Percentiles rank a stretch among this genome's conserved stretches.
Evolutionary conservation across 2,797 vertebrate species (phyloP).

Genomic region (Fistularia tabacaria): DNA sequence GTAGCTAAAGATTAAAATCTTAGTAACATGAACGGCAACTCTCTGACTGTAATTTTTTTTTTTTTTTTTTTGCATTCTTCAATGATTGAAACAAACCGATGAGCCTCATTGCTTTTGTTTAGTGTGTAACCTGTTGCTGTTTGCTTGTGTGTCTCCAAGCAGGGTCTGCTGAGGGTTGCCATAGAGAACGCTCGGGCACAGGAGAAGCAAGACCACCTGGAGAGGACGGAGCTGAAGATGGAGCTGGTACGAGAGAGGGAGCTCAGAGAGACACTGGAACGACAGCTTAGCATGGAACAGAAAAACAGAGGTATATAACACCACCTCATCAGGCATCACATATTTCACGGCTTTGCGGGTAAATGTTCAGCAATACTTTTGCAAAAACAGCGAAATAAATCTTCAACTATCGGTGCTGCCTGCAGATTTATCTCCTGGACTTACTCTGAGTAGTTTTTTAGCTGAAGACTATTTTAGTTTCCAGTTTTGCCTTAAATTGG

Average conservation of each 20-base stretch:
- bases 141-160: constrained; percentile 69
- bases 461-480: no score
- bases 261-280: constrained; percentile 94
- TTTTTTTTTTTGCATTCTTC: no score
- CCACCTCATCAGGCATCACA: background rate
- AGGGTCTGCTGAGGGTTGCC: constrained; percentile 98
- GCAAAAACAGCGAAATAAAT: background rate
- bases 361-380: background rate
- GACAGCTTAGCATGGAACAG: constrained; percentile 95
- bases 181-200: constrained; percentile 96
- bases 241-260: constrained; percentile 96
- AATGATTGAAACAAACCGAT: no score
- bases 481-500: no score
- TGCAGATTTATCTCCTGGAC: no score
- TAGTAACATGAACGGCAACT: no score
- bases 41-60: no score
- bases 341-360: background rate
- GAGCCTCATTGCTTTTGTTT: constrained; percentile 7
- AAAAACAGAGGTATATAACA: constrained; percentile 90
- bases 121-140: constrained; percentile 65
- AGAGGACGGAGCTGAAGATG: constrained; percentile 98
- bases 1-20: background rate
- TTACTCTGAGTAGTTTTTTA: no score
- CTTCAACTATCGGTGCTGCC: no score
- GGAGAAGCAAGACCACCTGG: constrained; percentile 98